phyloP scores from a whole-genome alignment of 2,888 invertebrate species.

The Lochmaea crataegi region DNA sequence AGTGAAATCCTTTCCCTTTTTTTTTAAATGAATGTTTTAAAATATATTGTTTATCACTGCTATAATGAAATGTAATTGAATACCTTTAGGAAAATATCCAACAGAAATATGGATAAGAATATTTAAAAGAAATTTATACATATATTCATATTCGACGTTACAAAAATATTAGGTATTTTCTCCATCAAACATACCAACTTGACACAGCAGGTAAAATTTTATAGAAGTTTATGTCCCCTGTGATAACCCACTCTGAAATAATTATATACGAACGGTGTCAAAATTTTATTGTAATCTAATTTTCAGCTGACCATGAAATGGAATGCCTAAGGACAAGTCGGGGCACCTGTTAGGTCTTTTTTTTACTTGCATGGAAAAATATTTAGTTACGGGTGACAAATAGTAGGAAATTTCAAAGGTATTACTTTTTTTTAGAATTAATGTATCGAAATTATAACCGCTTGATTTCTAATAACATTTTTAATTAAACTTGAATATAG shows the following conservation, averaged over 20 bases:
- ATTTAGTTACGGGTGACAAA: background rate
- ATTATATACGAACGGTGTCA: conserved; percentile 37
- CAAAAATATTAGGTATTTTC: conserved; percentile 8
- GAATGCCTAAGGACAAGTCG: conserved; percentile 35
- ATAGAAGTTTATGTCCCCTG: conserved; percentile 23
- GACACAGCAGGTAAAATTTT: conserved; percentile 29
- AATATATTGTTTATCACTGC: background rate
- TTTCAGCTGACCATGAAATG: conserved; percentile 33
- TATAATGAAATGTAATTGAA: background rate
- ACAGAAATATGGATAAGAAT: background rate
- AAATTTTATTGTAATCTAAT: conserved; percentile 44
- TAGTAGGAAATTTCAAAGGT: background rate
- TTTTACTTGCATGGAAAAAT: conserved; percentile 6
- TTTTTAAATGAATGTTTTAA: background rate
- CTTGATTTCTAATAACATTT: background rate
- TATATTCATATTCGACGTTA: conserved; percentile 1
- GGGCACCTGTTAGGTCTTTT: conserved; percentile 37
- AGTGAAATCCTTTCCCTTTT: background rate
- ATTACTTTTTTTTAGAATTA: background rate
- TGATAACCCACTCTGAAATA: conserved; percentile 21
- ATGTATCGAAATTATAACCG: conserved; percentile 2
- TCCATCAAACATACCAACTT: conserved; percentile 7
- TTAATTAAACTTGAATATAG: background rate
- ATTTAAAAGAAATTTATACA: background rate
- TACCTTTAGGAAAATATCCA: background rate